Base-by-base conservation (phyloP, 2,797 vertebrate genomes). In the Sebastes nivosus region DNA sequence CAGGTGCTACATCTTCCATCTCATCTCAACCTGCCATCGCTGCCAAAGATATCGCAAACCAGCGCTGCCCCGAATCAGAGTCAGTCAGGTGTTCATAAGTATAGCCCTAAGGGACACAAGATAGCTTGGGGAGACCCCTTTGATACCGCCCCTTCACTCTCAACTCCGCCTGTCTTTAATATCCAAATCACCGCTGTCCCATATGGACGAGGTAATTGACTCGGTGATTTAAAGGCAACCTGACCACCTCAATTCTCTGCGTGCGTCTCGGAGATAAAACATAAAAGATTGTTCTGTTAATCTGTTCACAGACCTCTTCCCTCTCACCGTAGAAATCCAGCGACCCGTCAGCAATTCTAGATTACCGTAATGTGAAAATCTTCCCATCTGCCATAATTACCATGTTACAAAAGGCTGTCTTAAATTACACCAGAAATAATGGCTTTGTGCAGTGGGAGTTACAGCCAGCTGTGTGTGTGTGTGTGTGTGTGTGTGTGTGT, bases 231-330 rank as follows among this genome's bases (percentile, higher is more conserved):
- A 93, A 94, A 94, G 74, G 79, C 85, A 93, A 93, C 87, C 90
- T 75, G 81, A 79, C 81, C 89, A 85, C 84, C 83, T 87, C 86
- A 76, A 72, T 90, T 93, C 85, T 87, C 89, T 86, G 93, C 81
- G 71, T 96, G 95, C 61, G 85, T 93, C 92, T 82, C 74, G 25
- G 89, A 95, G 96, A 96, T 96, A 96, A 96, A 96, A 95, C 93
- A 94, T 95, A 92, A 94, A 95, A 94, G 93, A 94, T 92, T 89
- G 91, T 85, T 84, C 80, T 72, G 84, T 87, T 96, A 95, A 96
- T 96, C 93, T 94, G 84, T 81, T 93, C 91, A 86, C 70, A 80
- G 88, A 83, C 91, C 89, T 92, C 83, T 86, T 84, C 83, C 54
- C 77, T 75, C 80, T 83, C 80, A 65, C 87, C 4, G 81, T 69